Conservation (phyloP, 2,113 vertebrate genomes). For the Symphodus melops region DNA sequence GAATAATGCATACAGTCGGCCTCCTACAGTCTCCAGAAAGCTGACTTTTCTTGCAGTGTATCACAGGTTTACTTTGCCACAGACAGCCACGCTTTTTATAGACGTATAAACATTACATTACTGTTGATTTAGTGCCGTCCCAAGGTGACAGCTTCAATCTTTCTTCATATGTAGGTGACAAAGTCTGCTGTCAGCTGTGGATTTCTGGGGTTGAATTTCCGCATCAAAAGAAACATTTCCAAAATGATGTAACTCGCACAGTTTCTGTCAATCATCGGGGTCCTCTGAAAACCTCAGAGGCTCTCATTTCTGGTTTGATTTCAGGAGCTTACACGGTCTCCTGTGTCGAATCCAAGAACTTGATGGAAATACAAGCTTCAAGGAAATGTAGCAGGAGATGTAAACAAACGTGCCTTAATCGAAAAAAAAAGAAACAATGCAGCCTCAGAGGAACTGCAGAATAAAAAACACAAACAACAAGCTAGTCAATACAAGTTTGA, state of each 20-base stretch:
- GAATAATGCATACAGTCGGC: conserved; percentile 57
- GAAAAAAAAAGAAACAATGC: too few relatives aligned
- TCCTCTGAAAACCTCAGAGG: background rate
- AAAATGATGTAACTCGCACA: background rate
- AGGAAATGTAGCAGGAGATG: background rate
- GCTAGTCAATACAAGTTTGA: too few relatives aligned
- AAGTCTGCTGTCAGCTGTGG: background rate
- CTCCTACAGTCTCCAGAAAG: conserved; percentile 2
- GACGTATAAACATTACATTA: conserved; percentile 20
- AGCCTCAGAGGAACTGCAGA: too few relatives aligned
- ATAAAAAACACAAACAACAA: too few relatives aligned
- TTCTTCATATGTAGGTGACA: background rate
- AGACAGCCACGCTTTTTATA: conserved; percentile 1
- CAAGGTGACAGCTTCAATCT: background rate
- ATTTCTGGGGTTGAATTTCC: conserved; percentile 2
- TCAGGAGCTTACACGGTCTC: background rate
- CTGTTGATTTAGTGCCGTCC: conserved; percentile 31
- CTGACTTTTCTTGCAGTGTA: background rate
- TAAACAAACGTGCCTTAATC: background rate
- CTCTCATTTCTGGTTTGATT: conserved; percentile 2
- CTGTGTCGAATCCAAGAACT: background rate
- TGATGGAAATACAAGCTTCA: background rate
- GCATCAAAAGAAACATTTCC: conserved; percentile 12
- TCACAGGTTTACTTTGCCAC: conserved; percentile 18
- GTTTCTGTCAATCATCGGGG: conserved; percentile 8